Evolutionary conservation across 2,888 invertebrate species (phyloP), one percentile per base, ranked within the genome.

Genomic region (Pherbina coryleti): DNA sequence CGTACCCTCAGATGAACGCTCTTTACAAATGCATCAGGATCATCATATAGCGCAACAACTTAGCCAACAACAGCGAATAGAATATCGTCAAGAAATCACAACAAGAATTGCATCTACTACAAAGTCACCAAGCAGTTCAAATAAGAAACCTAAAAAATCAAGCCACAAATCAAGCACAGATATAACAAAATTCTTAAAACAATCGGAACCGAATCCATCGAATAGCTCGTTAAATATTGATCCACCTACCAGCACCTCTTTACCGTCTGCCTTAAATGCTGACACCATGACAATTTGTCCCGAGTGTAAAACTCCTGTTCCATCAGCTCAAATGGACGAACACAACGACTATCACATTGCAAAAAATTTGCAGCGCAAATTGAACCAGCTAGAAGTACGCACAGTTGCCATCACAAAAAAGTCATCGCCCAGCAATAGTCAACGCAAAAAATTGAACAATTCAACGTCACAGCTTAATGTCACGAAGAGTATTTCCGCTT

Each of bases 331-430:
- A 79, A 91, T 94, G 83, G 87, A 91, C 0, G 95, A 96, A 85
- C 97, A 97, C 89, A 89, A 92, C 84, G 97, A 98, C 90, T 97
- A 93, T 87, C 98, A 98, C 88, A 92, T 95, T 83, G 98, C 98
- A 5, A 92, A 93, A 85, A 93, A 93, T 85, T 88, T 98, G 73
- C 95, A 89, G 74, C 83, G 82, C 0, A 84, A 89, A 79, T 79
- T 88, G 0, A 89, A 89, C 80, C 83, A 85, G 60, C 77, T 86
- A 25, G 84, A 87, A 67, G 83, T 85, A 64, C 84, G 83, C n/a
- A 84, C 83, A 3, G 82, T 86, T 5, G 51, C 75, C 0, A 66
- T 82, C 5, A 22, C 78, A 0, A 80, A 14, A 19, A 85, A 86
- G 28, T 83, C 85, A 37, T 22, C 76, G 3, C 83, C 77, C 37